Evolutionary conservation across 2,888 invertebrate genomes (phyloP), one percentile per base, ranked within the genome.

Genomic region (Eremobia ochroleuca): DNA sequence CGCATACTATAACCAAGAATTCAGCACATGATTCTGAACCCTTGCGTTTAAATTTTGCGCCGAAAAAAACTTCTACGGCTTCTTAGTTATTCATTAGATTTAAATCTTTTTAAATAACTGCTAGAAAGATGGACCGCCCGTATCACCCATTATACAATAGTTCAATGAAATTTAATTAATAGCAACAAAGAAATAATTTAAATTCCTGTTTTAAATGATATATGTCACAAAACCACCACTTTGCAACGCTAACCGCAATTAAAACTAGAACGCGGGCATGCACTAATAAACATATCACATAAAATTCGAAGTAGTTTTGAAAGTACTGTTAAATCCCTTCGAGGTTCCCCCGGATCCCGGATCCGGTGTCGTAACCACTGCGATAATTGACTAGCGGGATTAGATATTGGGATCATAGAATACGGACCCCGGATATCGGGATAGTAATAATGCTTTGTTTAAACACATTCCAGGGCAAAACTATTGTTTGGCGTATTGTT

Each of bases 341-440:
- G 34, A 65, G 55, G 4, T 31, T 46, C 68, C 34, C 18, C 49
- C 61, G 49, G 87, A 87, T 86, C 82, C 85, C 43, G 15, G 86
- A 84, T 89, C 87, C 88, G 74, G 78, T 72, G 46, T 68, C 28
- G 52, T 49, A 67, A 77, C 78, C 76, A 67, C 81, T 82, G 85
- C 85, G 64, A 71, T 91, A 91, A 91, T 92, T 91, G 92, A 91
- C 88, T 89, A 84, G 76, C 81, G 77, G 89, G 90, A 91, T 91
- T 90, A 89, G 82, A 83, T 80, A 81, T 67, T 75, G 66, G n/a
- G 55, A 31, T 79, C 18, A 73, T 67, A n/a, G n/a, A n/a, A n/a
- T n/a, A 43, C 11, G 46, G 15, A 69, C 83, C 75, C 86, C 82
- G 85, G 85, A 89, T 89, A 89, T 88, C 86, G 71, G 75, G 28